Percentiles rank a stretch among this genome's conserved stretches.
Conservation (phyloP, 2,797 vertebrate genomes). For the Anolis apletophallus region DNA sequence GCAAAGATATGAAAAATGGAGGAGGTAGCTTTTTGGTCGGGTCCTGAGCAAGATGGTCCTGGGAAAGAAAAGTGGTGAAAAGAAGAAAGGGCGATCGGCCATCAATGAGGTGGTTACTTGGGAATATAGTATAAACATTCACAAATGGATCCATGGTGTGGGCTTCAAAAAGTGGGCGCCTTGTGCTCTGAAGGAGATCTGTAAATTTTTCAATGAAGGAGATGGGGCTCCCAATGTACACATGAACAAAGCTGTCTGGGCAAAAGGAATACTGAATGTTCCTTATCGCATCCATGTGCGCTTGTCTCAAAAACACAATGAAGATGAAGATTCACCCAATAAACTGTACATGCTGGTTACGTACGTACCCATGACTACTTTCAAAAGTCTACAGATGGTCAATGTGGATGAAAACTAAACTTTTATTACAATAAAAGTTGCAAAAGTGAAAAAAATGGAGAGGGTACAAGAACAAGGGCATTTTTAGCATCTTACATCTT, state of each 20-base stretch:
- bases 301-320: constrained; percentile 94
- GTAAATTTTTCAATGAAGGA: constrained; percentile 96
- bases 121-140: neutral
- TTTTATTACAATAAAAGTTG: constrained; percentile 81
- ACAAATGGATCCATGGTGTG: neutral
- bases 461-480: too few species aligned
- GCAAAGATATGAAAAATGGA: too few species aligned
- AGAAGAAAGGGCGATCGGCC: neutral
- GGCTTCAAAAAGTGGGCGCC: constrained; percentile 95
- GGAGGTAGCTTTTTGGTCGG: neutral
- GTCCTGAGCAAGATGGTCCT: neutral
- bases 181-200: constrained; percentile 95
- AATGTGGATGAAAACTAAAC: constrained; percentile 98
- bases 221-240: constrained; percentile 96
- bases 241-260: constrained; percentile 98
- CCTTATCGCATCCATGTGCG: constrained; percentile 94
- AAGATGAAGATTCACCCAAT: constrained; percentile 96
- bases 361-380: constrained; percentile 94
- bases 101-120: neutral
- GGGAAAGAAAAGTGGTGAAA: neutral
- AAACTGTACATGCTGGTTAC: constrained; percentile 96
- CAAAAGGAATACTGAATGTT: constrained; percentile 96
- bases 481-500: too few species aligned
- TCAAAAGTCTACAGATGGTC: constrained; percentile 98
- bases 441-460: too few species aligned